Evolutionary conservation across 2,113 vertebrate genomes (phyloP), one percentile per base, ranked within the genome.

Genomic region (Anolis sagrei): DNA sequence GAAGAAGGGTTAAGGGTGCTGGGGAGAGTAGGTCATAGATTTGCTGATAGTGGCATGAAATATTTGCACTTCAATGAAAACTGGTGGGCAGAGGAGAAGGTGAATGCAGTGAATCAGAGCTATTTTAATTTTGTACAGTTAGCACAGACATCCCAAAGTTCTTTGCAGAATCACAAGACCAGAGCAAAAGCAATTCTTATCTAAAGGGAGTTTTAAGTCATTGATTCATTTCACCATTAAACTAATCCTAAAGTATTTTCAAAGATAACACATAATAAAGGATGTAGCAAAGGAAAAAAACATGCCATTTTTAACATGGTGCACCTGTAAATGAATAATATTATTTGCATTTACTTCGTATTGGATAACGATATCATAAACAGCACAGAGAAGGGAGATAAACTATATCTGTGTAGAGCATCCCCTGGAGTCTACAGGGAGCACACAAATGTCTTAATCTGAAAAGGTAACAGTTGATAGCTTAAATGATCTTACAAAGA

Each of bases 41-140:
- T 87, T 91, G 0, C 69, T 87, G 64, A 86, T 23, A 62, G 18
- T 19, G 10, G 77, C 61, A 48, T 83, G 18, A 83, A 83, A 62
- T 83, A 34, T 64, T 88, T 72, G 29, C 7, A 0, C 81, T 77
- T 88, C 13, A 79, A 48, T 51, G 80, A 76, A 89, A 83, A 81
- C 23, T 13, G 83, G 34, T 76, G 0, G 7, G 29, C 16, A 36
- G 72, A 88, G 32, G 62, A 5, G 1, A 72, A 64, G 34, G 21
- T 84, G 1, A 69, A 1, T 36, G 32, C 23, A 77, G 64, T 78
- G 76, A 85, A 84, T 91, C 51, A 81, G 36, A 72, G 1, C 2
- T 80, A 1, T 82, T 88, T 89, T 69, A 1, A 18, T 36, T 92
- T 90, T 87, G 11, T 58, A 82, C 85, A 84, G 48, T 92, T 90